Conservation (phyloP, 1,140 invertebrate genomes). For the Hycleus cichorii region DNA sequence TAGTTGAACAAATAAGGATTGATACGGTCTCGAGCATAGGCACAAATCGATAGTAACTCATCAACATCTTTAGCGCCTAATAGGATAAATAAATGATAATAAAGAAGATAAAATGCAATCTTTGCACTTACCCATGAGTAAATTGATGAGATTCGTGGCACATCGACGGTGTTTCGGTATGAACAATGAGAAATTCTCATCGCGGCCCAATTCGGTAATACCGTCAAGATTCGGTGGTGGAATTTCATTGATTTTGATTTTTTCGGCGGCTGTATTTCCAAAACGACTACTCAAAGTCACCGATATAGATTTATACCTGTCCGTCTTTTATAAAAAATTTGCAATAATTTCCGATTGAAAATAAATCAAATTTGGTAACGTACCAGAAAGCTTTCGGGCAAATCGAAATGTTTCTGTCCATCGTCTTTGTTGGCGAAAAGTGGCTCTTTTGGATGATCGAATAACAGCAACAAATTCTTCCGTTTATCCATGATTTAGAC, state of each 20-base stretch:
- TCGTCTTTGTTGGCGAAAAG: conserved; percentile 63
- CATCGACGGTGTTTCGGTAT: conserved; percentile 62
- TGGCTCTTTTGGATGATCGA: conserved; percentile 66
- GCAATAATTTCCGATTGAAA: conserved; percentile 11
- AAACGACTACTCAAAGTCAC: conserved; percentile 43
- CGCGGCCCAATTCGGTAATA: conserved; percentile 56
- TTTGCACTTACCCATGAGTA: conserved; percentile 49
- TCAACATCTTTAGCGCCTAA: conserved; percentile 55
- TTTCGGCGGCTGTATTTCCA: conserved; percentile 45
- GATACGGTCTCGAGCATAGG: conserved; percentile 64
- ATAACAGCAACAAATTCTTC: conserved; percentile 44
- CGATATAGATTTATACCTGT: conserved; percentile 49
- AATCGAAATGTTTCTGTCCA: conserved; percentile 52
- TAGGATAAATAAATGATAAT: no score
- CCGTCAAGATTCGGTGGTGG: conserved; percentile 59
- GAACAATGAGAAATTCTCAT: conserved; percentile 68
- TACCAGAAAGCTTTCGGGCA: conserved; percentile 51
- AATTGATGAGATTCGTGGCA: conserved; percentile 60
- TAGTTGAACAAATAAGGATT: conserved; percentile 76
- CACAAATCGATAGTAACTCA: conserved; percentile 60
- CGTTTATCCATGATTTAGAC: conserved; percentile 41
- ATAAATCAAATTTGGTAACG: no score
- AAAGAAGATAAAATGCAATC: no score
- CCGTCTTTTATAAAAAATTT: conserved; percentile 34
- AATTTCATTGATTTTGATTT: conserved; percentile 56